Evolutionary conservation across 2,113 vertebrate species (phyloP).

Genomic region (Osmerus mordax): DNA sequence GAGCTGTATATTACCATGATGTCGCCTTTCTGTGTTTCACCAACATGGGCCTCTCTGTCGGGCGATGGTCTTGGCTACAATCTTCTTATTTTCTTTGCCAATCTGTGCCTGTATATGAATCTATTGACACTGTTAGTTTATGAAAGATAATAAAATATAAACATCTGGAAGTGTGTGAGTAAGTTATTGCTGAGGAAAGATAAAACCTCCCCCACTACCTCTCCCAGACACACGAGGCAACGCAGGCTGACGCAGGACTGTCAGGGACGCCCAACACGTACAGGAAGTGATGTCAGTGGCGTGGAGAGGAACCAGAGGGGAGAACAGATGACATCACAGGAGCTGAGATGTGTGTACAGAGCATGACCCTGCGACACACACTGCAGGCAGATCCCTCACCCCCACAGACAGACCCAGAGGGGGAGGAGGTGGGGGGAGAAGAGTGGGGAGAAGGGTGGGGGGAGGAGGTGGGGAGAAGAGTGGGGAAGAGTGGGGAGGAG

Average conservation of each 20-base stretch:
- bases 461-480: too few relatives aligned
- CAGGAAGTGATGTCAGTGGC: background rate
- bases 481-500: background rate
- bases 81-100: constrained; percentile 80
- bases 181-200: constrained; percentile 38
- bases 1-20: constrained; percentile 48
- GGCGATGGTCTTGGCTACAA: constrained; percentile 62
- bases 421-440: constrained; percentile 39
- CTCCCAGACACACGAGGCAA: too few relatives aligned
- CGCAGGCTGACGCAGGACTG: background rate
- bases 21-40: constrained; percentile 37
- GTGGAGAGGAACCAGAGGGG: background rate
- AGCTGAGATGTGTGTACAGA: constrained; percentile 28
- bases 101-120: constrained; percentile 84
- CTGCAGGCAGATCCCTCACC: constrained; percentile 23
- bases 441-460: background rate
- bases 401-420: constrained; percentile 17
- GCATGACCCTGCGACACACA: constrained; percentile 55
- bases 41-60: constrained; percentile 31
- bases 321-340: constrained; percentile 25
- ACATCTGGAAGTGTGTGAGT: constrained; percentile 42
- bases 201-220: too few relatives aligned
- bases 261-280: background rate
- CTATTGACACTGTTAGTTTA: constrained; percentile 85
- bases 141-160: constrained; percentile 80